Conservation (phyloP, 2,797 vertebrate species). For the Hemibagrus guttatus region DNA sequence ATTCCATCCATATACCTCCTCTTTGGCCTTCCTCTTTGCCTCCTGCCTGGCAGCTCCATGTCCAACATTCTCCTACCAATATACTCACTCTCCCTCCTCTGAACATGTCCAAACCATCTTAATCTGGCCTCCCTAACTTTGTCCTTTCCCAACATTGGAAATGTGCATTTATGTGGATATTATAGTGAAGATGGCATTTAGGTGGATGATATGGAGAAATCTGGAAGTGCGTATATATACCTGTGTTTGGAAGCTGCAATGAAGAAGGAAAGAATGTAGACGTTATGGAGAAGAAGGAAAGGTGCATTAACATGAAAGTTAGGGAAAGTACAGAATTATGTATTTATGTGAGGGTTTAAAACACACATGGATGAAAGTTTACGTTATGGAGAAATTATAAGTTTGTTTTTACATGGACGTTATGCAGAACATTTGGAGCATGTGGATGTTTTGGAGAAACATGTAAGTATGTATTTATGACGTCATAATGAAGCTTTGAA, state of each 20-base stretch:
- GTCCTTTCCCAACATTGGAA: too few relatives aligned
- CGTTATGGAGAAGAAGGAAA: neutral
- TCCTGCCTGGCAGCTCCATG: too few relatives aligned
- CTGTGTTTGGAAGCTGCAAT: too few relatives aligned
- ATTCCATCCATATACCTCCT: too few relatives aligned
- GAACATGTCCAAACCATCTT: too few relatives aligned
- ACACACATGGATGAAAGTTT: too few relatives aligned
- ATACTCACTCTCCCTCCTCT: too few relatives aligned
- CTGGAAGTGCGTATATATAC: neutral
- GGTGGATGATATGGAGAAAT: neutral
- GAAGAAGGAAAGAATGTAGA: neutral
- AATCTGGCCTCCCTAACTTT: too few relatives aligned
- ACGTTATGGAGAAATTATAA: too few relatives aligned
- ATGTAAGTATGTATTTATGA: neutral
- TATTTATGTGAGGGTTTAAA: neutral
- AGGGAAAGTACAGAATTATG: neutral
- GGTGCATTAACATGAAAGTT: neutral
- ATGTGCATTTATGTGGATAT: neutral
- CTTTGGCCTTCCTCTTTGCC: too few relatives aligned
- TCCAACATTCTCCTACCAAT: too few relatives aligned
- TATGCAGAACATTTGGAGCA: neutral
- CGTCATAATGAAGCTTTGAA: too few relatives aligned
- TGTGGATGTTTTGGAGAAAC: neutral
- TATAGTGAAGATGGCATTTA: neutral
- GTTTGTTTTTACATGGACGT: neutral